A percentile compares a stretch with the other conserved stretches of the same genome.
These are phyloP conservation scores for Cataglyphis albicans DNA, from an alignment of 2,888 invertebrate genomes.

Conservation along the genomic window DNA sequence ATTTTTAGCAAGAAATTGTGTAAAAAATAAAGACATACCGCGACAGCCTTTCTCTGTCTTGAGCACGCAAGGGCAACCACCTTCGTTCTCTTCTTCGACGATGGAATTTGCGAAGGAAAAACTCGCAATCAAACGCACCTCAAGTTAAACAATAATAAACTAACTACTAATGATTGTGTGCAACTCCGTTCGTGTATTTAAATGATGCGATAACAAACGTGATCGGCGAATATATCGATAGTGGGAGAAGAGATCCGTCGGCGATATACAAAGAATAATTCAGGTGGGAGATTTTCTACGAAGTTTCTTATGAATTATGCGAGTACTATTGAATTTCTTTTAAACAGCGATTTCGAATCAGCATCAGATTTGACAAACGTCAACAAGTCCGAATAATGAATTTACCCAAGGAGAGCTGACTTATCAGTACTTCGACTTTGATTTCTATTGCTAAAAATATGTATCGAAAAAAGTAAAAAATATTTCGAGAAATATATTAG, in stretches of 20 bases:
- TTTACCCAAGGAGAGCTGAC: background rate
- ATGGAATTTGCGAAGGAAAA: conserved; percentile 21
- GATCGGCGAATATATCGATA: conserved; percentile 27
- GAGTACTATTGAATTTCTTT: conserved; percentile 6
- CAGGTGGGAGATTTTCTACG: background rate
- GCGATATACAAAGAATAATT: conserved; percentile 34
- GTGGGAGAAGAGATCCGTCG: conserved; percentile 19
- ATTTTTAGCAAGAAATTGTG: background rate
- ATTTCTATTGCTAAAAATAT: conserved; percentile 1
- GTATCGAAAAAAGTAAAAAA: background rate
- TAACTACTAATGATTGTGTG: conserved; percentile 17
- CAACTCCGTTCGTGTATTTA: conserved; percentile 14
- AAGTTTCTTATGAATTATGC: background rate
- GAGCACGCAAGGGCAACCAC: background rate
- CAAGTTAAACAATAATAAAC: background rate
- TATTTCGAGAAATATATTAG: background rate
- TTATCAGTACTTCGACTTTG: background rate
- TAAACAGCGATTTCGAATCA: background rate
- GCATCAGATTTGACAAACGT: background rate
- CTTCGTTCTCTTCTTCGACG: background rate
- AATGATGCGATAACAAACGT: conserved; percentile 12
- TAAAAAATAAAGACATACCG: background rate
- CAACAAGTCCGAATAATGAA: background rate
- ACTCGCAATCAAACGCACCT: background rate
- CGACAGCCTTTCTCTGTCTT: background rate